A percentile compares a stretch with the other conserved stretches of the same genome.
phyloP scores from a whole-genome alignment of 37 sponge, comb jelly and placozoan species.

The Ephydatia muelleri region DNA sequence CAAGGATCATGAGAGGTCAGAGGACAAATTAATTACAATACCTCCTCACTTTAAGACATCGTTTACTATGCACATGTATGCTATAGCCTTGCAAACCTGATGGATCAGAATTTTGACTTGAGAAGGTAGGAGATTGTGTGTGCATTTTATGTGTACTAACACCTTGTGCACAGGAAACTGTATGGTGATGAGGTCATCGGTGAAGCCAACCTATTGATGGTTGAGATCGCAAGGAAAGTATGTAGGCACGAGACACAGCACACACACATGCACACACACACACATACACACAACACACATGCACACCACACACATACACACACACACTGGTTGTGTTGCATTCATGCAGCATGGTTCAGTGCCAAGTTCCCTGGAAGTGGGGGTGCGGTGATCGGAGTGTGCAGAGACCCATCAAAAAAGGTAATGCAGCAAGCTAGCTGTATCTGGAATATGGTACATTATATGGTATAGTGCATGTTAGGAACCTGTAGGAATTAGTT shows the following conservation, averaged over 20 bases:
- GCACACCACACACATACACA: too few species aligned
- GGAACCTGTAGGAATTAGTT: neutral
- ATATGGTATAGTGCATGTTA: neutral
- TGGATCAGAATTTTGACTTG: slow-evolving; percentile 84
- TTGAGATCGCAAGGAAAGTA: slow-evolving; percentile 74
- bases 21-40: neutral
- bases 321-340: neutral
- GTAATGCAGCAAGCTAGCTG: too few species aligned
- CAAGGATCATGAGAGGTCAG: slow-evolving; percentile 46
- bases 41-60: neutral
- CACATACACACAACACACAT: neutral
- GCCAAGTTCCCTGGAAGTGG: slow-evolving; percentile 91
- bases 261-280: neutral
- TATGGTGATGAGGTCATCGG: slow-evolving; percentile 79
- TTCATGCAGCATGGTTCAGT: slow-evolving; percentile 73
- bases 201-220: slow-evolving; percentile 70
- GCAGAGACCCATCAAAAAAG: slow-evolving; percentile 55
- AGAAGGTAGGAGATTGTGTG: slow-evolving; percentile 27
- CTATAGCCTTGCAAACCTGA: slow-evolving; percentile 56
- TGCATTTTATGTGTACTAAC: neutral
- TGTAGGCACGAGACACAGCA: neutral
- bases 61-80: neutral
- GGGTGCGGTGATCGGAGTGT: slow-evolving; percentile 84
- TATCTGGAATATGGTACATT: neutral
- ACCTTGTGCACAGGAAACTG: slow-evolving; percentile 40